phyloP scores from a whole-genome alignment of 2,113 vertebrate species.

The Xenus cinereus region DNA sequence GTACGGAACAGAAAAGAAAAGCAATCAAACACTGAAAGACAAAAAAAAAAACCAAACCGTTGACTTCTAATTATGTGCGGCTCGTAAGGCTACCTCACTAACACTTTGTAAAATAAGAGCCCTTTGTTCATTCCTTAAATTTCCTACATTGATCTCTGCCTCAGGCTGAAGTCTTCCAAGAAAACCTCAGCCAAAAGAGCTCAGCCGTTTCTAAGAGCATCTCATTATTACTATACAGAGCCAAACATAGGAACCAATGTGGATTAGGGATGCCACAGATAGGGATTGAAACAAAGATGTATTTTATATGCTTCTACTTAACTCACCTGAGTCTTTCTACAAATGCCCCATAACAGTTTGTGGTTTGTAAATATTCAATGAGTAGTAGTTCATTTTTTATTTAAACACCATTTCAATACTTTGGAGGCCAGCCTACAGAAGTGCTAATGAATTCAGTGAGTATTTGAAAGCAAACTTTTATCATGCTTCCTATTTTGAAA shows the following conservation, averaged over 20 bases:
- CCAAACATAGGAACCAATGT: not conserved
- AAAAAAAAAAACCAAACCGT: not conserved
- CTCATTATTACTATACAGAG: not conserved
- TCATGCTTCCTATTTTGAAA: not conserved
- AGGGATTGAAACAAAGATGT: not conserved
- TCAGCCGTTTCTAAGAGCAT: not conserved
- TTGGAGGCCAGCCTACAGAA: not conserved
- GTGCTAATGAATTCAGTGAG: not conserved
- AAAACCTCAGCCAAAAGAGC: not conserved
- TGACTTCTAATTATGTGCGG: not conserved
- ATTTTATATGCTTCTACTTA: not conserved
- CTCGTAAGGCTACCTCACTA: not conserved
- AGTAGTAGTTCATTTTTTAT: rapidly evolving
- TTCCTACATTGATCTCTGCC: not conserved
- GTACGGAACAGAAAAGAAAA: not conserved
- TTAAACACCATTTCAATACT: not conserved
- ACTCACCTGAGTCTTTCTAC: not conserved
- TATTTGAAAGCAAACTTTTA: not conserved
- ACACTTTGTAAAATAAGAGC: not conserved
- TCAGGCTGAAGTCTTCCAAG: not conserved
- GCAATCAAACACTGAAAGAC: not conserved
- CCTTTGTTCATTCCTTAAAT: not conserved
- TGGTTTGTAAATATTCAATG: not conserved
- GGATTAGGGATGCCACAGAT: not conserved
- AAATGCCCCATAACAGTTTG: not conserved